A percentile compares a stretch with the other conserved stretches of the same genome.
phyloP scores from a whole-genome alignment of 1,140 invertebrate species.

The Hycleus phaleratus region DNA sequence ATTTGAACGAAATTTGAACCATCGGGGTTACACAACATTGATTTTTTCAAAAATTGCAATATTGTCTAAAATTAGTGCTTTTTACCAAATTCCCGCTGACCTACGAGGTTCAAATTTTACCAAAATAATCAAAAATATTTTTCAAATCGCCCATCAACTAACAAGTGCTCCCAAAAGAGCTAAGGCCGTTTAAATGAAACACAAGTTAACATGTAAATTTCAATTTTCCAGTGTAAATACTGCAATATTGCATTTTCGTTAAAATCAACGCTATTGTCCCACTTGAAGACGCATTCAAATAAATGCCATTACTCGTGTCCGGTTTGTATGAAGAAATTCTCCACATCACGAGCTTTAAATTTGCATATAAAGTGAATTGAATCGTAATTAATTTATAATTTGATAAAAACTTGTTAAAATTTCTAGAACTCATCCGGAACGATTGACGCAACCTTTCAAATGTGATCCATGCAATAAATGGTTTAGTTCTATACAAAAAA shows the following conservation, averaged over 20 bases:
- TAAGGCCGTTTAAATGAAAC: too few species aligned
- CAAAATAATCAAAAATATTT: too few species aligned
- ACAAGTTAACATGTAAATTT: too few species aligned
- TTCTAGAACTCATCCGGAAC: slow-evolving; percentile 11
- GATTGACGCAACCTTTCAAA: slow-evolving; percentile 8
- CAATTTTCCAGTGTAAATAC: slow-evolving; percentile 25
- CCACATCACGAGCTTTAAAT: slow-evolving; percentile 13
- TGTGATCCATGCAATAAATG: slow-evolving; percentile 20
- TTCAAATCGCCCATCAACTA: too few species aligned
- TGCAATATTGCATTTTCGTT: slow-evolving; percentile 30
- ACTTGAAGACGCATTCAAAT: slow-evolving; percentile 28
- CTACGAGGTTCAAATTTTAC: too few species aligned
- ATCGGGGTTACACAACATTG: too few species aligned
- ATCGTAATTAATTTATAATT: neutral
- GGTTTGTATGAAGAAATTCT: slow-evolving; percentile 17
- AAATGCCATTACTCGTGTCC: slow-evolving; percentile 1
- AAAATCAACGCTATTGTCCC: slow-evolving; percentile 30
- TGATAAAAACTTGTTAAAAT: neutral
- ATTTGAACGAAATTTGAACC: too few species aligned
- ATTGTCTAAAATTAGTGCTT: too few species aligned
- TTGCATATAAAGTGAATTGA: slow-evolving; percentile 15
- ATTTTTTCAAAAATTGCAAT: too few species aligned
- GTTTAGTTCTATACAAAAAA: slow-evolving; percentile 13
- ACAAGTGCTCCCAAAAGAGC: too few species aligned
- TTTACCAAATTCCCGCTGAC: too few species aligned